Conservation (phyloP, 2,113 vertebrate genomes). For the Macquaria ambigua region DNA sequence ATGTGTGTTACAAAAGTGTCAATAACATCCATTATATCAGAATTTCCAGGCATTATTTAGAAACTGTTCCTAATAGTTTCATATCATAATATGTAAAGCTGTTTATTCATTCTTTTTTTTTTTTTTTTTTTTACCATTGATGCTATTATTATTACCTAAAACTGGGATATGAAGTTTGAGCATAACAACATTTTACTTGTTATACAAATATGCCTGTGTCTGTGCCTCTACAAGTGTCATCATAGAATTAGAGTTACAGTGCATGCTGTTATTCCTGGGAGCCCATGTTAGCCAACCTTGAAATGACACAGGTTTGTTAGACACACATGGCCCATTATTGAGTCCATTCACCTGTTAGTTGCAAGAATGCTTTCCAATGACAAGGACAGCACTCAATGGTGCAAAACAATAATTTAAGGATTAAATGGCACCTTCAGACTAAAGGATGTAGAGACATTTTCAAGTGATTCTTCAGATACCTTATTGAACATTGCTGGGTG, state of each 20-base stretch:
- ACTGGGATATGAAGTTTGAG: not conserved
- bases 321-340: not conserved
- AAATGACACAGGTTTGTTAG: not conserved
- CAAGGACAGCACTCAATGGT: not conserved
- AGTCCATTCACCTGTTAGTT: not conserved
- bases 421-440: not conserved
- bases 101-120: not conserved
- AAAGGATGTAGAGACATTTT: not conserved
- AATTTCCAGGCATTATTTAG: too few species aligned
- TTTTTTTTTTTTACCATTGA: too few species aligned
- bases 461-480: not conserved
- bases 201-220: not conserved
- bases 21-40: not conserved
- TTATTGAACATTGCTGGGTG: not conserved
- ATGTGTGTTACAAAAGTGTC: not conserved
- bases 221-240: not conserved
- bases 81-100: not conserved
- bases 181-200: not conserved
- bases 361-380: not conserved
- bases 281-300: not conserved
- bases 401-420: not conserved
- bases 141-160: not conserved
- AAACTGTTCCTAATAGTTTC: not conserved
- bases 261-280: not conserved
- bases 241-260: not conserved